Evolutionary conservation across 1,140 invertebrate genomes (phyloP).

Genomic region (Eciton burchellii): DNA sequence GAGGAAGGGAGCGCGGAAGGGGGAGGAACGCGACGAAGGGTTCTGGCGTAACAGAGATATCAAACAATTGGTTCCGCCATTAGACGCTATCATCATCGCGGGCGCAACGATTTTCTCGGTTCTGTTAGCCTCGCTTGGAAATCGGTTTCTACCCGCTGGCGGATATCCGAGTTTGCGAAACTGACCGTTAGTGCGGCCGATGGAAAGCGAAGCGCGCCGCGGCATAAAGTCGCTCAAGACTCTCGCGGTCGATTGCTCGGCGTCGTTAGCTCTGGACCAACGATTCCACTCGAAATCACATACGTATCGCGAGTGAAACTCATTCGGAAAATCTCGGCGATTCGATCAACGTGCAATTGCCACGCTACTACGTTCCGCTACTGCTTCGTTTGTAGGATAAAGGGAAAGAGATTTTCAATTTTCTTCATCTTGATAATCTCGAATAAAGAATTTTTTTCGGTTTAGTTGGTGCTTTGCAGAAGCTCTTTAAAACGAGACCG

Average conservation of each 20-base stretch:
- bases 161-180: slow-evolving; percentile 76
- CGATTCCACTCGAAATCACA: no score
- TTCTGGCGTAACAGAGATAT: slow-evolving; percentile 69
- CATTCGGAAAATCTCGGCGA: background rate
- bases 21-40: slow-evolving; percentile 44
- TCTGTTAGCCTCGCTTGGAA: slow-evolving; percentile 49
- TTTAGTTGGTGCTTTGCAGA: no score
- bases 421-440: no score
- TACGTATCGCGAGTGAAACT: no score
- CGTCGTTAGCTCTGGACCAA: background rate
- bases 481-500: no score
- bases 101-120: slow-evolving; percentile 54
- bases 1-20: background rate
- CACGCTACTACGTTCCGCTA: no score
- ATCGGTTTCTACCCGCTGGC: slow-evolving; percentile 56
- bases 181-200: slow-evolving; percentile 20
- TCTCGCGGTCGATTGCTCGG: background rate
- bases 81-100: slow-evolving; percentile 57
- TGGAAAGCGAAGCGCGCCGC: slow-evolving; percentile 20
- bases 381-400: no score
- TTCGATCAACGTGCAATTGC: background rate
- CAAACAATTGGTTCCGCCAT: slow-evolving; percentile 61
- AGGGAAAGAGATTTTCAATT: no score
- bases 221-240: slow-evolving; percentile 19
- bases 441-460: no score